These are phyloP conservation scores for Eristalinus sepulchralis DNA, from an alignment of 2,888 invertebrate species.

Conservation along the genomic window DNA sequence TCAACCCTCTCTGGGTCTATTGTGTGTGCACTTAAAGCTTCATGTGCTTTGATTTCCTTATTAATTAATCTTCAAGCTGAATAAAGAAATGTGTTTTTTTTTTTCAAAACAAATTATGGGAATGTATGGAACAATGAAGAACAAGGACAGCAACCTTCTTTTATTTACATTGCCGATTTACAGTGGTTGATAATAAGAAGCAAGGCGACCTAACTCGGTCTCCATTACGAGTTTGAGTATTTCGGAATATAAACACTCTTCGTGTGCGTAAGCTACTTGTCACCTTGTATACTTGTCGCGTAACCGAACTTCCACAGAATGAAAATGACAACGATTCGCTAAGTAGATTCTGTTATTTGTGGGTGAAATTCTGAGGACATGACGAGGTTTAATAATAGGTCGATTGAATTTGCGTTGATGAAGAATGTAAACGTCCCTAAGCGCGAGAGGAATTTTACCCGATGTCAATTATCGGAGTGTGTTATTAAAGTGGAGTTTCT, in stretches of 20 bases:
- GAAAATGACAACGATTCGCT: slow-evolving; percentile 14
- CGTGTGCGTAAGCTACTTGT: slow-evolving; percentile 1
- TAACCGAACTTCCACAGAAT: background rate
- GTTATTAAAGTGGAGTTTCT: background rate
- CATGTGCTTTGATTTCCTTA: too few species aligned
- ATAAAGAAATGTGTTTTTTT: too few species aligned
- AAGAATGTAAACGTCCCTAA: background rate
- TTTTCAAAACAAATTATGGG: slow-evolving; percentile 2
- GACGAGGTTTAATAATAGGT: background rate
- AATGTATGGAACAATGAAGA: background rate
- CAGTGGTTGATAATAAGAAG: background rate
- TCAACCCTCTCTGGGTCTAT: too few species aligned
- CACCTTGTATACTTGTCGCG: background rate
- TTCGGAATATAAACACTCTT: background rate
- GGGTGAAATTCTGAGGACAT: background rate
- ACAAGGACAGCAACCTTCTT: background rate
- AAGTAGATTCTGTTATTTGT: slow-evolving; percentile 10
- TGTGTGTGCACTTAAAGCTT: too few species aligned
- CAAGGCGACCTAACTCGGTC: background rate
- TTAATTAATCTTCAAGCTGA: too few species aligned
- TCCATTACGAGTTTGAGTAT: background rate
- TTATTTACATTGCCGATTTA: background rate
- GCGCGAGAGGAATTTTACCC: background rate
- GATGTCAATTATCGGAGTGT: background rate
- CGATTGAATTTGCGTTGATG: background rate